A percentile compares a stretch with the other conserved stretches of the same genome.
Evolutionary conservation across 2,113 vertebrate genomes (phyloP).

Genomic region (Zapornia atra): DNA sequence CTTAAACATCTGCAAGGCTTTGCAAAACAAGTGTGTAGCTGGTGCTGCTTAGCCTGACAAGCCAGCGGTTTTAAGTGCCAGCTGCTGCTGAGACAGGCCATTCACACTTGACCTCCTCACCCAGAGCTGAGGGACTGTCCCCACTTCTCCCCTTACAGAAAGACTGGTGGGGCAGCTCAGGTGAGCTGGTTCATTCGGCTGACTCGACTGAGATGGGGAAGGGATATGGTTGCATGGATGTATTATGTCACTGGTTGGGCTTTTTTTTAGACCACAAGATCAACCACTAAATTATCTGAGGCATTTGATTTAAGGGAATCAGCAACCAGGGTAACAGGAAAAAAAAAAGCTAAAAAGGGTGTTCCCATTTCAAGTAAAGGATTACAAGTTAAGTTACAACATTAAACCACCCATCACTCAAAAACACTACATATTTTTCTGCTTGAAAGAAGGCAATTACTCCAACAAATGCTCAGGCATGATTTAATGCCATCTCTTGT

Average conservation of each 20-base stretch:
- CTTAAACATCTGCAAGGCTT: background rate
- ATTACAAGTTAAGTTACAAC: background rate
- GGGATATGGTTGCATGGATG: background rate
- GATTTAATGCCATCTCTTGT: constrained; percentile 6
- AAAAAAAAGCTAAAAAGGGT: background rate
- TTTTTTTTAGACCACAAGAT: background rate
- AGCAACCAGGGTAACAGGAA: background rate
- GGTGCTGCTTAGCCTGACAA: background rate
- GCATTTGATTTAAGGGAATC: background rate
- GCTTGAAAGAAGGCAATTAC: constrained; percentile 26
- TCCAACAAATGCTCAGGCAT: constrained; percentile 8
- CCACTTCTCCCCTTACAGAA: background rate
- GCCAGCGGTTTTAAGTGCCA: background rate
- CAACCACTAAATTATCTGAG: background rate
- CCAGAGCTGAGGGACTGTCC: background rate
- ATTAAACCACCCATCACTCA: constrained; percentile 22
- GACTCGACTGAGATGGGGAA: background rate
- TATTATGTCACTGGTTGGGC: background rate
- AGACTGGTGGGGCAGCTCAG: background rate
- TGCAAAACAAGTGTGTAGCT: rapidly evolving
- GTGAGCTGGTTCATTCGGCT: background rate
- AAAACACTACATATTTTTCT: background rate
- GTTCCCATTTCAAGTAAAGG: background rate
- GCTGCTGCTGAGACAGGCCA: background rate
- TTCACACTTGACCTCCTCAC: background rate